These are phyloP conservation scores for Sternotherus odoratus DNA, from an alignment of 2,797 vertebrate species.

Conservation along the genomic window DNA sequence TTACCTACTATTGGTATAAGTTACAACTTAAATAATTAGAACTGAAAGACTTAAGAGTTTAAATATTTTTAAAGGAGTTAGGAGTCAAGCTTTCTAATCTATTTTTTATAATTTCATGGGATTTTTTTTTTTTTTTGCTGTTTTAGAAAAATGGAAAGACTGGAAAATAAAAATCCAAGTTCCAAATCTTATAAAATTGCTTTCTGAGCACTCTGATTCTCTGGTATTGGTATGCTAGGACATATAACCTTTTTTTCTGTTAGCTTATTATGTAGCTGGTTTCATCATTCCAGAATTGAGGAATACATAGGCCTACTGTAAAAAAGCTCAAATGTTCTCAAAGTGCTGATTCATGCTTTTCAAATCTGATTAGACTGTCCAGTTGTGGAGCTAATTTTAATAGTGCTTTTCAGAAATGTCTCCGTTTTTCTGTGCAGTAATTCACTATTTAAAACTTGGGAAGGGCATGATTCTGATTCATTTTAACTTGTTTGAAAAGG, in stretches of 20 bases:
- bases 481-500: background rate
- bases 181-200: background rate
- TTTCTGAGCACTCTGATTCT: background rate
- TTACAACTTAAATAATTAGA: background rate
- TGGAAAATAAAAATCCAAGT: background rate
- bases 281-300: background rate
- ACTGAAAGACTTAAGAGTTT: background rate
- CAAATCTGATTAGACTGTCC: background rate
- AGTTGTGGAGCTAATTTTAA: background rate
- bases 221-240: background rate
- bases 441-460: background rate
- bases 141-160: background rate
- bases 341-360: background rate
- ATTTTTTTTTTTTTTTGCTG: too few relatives aligned
- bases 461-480: background rate
- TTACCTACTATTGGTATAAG: background rate
- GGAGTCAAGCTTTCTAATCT: background rate
- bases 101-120: background rate
- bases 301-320: background rate
- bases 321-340: background rate
- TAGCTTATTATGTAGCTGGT: background rate
- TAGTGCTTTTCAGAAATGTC: background rate
- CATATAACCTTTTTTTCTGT: background rate
- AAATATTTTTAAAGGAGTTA: background rate
- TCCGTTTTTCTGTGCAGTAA: background rate